A percentile compares a stretch with the other conserved stretches of the same genome.
Evolutionary conservation across 2,888 invertebrate genomes (phyloP).

Genomic region (Camptogramma bilineatum): DNA sequence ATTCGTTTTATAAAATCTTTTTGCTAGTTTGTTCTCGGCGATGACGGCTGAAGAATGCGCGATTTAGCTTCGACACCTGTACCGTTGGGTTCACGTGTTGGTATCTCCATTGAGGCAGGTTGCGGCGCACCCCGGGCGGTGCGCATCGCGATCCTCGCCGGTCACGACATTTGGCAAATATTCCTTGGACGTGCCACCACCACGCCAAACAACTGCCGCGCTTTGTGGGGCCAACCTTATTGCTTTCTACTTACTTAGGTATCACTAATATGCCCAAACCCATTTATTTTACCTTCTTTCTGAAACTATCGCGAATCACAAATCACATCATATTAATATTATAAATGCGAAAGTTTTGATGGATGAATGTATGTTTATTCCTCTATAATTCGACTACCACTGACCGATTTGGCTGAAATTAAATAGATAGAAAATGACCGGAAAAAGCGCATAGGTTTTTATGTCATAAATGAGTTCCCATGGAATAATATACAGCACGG

Average conservation of each 20-base stretch:
- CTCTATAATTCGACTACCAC: no score
- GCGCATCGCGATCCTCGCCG: slow-evolving; percentile 82
- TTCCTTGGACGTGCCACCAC: slow-evolving; percentile 73
- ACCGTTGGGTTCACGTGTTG: slow-evolving; percentile 79
- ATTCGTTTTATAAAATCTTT: slow-evolving; percentile 39
- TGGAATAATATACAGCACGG: no score
- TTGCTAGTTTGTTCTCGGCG: slow-evolving; percentile 43
- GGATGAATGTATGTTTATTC: no score
- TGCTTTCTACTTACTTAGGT: slow-evolving; percentile 75
- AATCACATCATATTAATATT: no score
- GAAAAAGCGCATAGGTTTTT: no score
- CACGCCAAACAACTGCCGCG: slow-evolving; percentile 49
- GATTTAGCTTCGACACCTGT: slow-evolving; percentile 74
- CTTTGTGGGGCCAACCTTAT: slow-evolving; percentile 80
- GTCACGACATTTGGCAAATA: slow-evolving; percentile 85
- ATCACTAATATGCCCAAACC: slow-evolving; percentile 55
- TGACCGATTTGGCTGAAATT: no score
- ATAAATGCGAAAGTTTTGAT: no score
- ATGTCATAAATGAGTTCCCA: no score
- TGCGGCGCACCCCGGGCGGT: slow-evolving; percentile 78
- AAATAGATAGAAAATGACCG: no score
- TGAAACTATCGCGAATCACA: no score
- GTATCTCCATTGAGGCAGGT: slow-evolving; percentile 78
- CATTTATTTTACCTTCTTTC: not conserved
- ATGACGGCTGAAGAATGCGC: slow-evolving; percentile 57